Conservation (phyloP, 2,113 vertebrate species). For the Rhipidura dahli region DNA sequence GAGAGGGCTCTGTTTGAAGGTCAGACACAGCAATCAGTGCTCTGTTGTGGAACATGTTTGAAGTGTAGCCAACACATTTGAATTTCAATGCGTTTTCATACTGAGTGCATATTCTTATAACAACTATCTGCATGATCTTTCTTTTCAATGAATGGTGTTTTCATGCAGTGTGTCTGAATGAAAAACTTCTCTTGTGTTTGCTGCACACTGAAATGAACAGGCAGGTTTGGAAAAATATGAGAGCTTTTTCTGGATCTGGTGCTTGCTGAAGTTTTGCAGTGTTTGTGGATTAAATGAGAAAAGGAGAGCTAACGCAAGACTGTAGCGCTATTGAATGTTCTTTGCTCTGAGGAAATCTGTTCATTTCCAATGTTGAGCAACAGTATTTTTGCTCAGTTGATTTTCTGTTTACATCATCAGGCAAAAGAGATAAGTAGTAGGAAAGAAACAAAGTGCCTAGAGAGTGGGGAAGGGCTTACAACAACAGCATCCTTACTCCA, state of each 20-base stretch:
- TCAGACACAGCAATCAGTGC: not conserved
- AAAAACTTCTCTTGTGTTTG: not conserved
- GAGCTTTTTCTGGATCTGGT: not conserved
- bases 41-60: not conserved
- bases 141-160: not conserved
- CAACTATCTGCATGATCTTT: not conserved
- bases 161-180: not conserved
- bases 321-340: not conserved
- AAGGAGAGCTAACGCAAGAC: not conserved
- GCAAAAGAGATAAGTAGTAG: not conserved
- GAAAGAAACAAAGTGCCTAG: not conserved
- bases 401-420: not conserved
- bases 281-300: not conserved
- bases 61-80: not conserved
- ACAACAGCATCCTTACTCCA: fast-evolving
- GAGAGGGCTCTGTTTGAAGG: not conserved
- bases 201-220: not conserved
- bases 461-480: not conserved
- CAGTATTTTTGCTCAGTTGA: not conserved
- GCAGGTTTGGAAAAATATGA: not conserved
- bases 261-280: not conserved
- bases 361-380: not conserved
- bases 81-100: not conserved
- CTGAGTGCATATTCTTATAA: not conserved
- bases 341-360: not conserved